Conservation (phyloP, 2,113 vertebrate genomes). For the Lethenteron camtschaticum region DNA sequence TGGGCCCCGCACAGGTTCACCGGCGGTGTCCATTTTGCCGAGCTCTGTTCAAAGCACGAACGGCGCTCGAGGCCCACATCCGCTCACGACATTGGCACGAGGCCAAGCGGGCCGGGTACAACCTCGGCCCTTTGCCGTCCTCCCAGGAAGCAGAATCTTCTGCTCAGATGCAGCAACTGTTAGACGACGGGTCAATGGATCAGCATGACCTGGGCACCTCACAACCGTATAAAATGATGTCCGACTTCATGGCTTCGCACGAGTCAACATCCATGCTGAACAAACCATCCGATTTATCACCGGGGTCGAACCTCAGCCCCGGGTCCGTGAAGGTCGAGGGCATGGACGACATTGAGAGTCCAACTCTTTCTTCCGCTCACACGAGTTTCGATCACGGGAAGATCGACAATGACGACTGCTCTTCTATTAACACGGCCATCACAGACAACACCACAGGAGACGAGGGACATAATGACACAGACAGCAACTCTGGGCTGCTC, state of each 20-base stretch:
- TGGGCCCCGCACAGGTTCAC: constrained; percentile 84
- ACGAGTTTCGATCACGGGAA: constrained; percentile 76
- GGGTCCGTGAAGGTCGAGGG: constrained; percentile 95
- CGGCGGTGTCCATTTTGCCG: constrained; percentile 85
- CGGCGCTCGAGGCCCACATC: constrained; percentile 86
- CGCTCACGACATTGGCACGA: constrained; percentile 96
- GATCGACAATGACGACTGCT: constrained; percentile 94
- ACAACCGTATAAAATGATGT: constrained; percentile 6
- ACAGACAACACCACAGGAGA: constrained; percentile 95
- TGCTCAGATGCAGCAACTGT: no score
- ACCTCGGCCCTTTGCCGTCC: constrained; percentile 21
- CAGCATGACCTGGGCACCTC: neutral
- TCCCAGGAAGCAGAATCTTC: neutral
- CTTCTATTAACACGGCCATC: constrained; percentile 93
- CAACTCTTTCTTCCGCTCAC: constrained; percentile 74
- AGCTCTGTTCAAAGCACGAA: constrained; percentile 95
- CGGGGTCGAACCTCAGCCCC: constrained; percentile 64
- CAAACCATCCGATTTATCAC: constrained; percentile 75
- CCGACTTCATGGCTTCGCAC: constrained; percentile 38
- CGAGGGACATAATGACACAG: constrained; percentile 81
- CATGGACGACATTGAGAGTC: constrained; percentile 82
- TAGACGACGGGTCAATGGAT: constrained; percentile 32
- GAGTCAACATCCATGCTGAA: constrained; percentile 72
- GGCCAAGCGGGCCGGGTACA: constrained; percentile 91
- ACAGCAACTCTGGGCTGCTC: constrained; percentile 41